Conservation (phyloP, 2,888 invertebrate species). For the Antitype chi region DNA sequence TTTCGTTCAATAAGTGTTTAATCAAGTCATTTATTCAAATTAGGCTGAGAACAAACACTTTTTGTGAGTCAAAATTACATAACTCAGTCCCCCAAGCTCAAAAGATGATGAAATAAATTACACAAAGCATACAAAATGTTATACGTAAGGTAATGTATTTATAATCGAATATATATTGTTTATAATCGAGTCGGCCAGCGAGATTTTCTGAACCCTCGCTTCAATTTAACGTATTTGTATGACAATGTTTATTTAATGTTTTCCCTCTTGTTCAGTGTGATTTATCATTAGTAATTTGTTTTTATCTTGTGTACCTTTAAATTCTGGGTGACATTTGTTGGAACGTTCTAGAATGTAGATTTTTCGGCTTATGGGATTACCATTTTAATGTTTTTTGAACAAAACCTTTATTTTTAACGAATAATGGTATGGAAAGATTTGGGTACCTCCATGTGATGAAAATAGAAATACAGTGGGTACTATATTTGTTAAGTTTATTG, state of each 20-base stretch:
- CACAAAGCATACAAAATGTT: neutral
- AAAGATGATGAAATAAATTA: neutral
- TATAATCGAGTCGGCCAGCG: neutral
- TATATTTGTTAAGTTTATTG: no score
- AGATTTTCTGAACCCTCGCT: neutral
- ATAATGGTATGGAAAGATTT: neutral
- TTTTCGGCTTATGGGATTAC: conserved; percentile 5
- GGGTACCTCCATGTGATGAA: no score
- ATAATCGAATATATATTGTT: neutral
- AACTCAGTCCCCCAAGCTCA: neutral
- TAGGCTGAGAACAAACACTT: no score
- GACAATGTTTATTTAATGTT: neutral
- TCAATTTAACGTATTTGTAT: neutral
- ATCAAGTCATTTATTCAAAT: neutral
- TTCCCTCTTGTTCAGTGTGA: conserved; percentile 29
- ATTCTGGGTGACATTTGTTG: conserved; percentile 9
- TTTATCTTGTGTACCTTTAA: neutral
- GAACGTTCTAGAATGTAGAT: neutral
- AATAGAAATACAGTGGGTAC: no score
- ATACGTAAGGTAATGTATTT: neutral
- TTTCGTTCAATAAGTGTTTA: neutral
- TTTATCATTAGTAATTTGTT: conserved; percentile 44
- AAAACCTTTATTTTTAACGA: neutral
- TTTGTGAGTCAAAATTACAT: neutral
- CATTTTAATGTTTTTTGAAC: neutral